A percentile compares a stretch with the other conserved stretches of the same genome.
phyloP scores from a whole-genome alignment of 2,888 invertebrate genomes.

The Parnassius orleans region DNA sequence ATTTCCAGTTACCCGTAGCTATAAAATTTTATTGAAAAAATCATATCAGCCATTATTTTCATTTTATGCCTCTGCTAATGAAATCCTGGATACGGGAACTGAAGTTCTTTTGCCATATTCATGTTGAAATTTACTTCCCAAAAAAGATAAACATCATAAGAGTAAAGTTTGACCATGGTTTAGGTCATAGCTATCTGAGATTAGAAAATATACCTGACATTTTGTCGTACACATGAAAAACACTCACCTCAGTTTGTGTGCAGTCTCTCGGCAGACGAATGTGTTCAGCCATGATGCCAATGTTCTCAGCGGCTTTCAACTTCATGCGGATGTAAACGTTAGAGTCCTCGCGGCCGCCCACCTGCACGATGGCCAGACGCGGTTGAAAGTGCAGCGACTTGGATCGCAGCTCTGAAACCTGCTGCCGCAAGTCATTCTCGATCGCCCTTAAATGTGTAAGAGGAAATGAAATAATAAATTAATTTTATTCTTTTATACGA shows the following conservation, averaged over 20 bases:
- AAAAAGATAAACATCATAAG: too few relatives aligned
- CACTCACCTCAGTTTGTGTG: constrained; percentile 87
- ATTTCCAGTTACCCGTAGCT: too few relatives aligned
- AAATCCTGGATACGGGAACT: too few relatives aligned
- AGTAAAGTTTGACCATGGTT: too few relatives aligned
- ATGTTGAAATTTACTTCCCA: too few relatives aligned
- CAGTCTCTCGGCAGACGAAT: constrained; percentile 88
- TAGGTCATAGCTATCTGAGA: too few relatives aligned
- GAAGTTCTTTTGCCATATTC: not conserved
- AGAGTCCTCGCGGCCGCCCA: constrained; percentile 97
- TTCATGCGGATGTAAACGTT: constrained; percentile 99
- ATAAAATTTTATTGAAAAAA: not conserved
- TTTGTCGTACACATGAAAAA: too few relatives aligned
- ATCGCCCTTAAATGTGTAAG: constrained; percentile 82
- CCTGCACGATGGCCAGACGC: constrained; percentile 95
- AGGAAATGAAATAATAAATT: not conserved
- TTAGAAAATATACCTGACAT: too few relatives aligned
- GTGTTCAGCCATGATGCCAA: constrained; percentile 92
- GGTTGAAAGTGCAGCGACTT: constrained; percentile 84
- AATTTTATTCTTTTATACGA: too few relatives aligned
- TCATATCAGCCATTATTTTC: not conserved
- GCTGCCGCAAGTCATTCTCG: constrained; percentile 83
- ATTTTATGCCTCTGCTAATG: too few relatives aligned
- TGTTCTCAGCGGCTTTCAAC: constrained; percentile 93
- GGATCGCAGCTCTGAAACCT: constrained; percentile 82